Evolutionary conservation across 2,888 invertebrate species (phyloP), one percentile per base, ranked within the genome.

Genomic region (Globia sparganii): DNA sequence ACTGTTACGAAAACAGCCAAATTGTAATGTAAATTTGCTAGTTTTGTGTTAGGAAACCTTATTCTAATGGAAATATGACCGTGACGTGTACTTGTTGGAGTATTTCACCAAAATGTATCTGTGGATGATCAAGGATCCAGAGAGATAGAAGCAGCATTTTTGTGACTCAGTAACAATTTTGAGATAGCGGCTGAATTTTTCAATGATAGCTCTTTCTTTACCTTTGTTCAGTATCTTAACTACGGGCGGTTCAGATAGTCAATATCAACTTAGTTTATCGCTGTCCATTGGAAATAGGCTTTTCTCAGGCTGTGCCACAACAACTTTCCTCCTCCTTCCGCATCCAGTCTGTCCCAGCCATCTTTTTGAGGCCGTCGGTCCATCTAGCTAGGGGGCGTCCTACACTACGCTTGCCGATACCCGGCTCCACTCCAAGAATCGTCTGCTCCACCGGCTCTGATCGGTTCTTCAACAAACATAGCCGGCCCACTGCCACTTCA

Each of bases 1-100:
- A 56, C 31, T 59, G 25, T 74, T 73, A 43, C 70, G 43, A 68
- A 68, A 74, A 64, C 0, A 40, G 25, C 62, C 31, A 74, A 82
- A 68, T 64, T 46, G 8, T 46, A 64, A 71, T 59, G 28, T 40
- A 53, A 78, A 78, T 70, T 49, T 15, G 28, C 21, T 43, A 62
- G 13, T 58, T 66, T 70, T 67, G 15, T 37, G 8, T 28, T 43
- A 9, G 28, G 65, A 58, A 49, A 69, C 8, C 8, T 49, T 64
- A 34, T 21, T 28, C 9, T 31, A 53, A 65, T 58, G 18, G 15
- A 46, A 72, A 49, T 49, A 49, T 65, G 64, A 72, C 79, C 72
- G 64, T 72, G 72, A 4, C 6, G 3, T 46, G 31, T 43, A 15
- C 0, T 49, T 25, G 18, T 34, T 68, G n/a, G 58, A 0, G 1